Percentiles rank a stretch among this genome's conserved stretches.
phyloP scores from a whole-genome alignment of 2,797 vertebrate species.

The Scleropages formosus region DNA sequence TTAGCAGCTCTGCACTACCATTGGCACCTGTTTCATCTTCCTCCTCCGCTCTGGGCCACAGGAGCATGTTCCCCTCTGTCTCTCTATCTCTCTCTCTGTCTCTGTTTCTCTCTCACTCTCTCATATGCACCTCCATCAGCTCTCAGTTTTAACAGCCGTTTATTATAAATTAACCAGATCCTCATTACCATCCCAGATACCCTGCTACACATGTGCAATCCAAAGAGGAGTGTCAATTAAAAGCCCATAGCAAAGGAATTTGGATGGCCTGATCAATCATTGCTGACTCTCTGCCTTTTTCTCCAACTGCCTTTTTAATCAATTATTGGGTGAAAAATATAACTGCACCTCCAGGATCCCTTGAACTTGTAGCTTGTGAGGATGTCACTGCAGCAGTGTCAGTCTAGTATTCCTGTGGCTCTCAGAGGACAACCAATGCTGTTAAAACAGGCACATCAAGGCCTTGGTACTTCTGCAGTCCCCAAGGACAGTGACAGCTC shows the following conservation, averaged over 20 bases:
- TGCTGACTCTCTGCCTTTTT: conserved; percentile 41
- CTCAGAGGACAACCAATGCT: too few species aligned
- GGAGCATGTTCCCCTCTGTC: neutral
- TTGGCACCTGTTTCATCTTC: conserved; percentile 34
- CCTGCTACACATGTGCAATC: conserved; percentile 30
- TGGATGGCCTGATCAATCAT: conserved; percentile 53
- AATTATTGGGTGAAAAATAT: conserved; percentile 14
- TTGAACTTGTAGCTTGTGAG: neutral
- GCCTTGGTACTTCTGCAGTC: conserved; percentile 5
- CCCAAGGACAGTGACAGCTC: neutral
- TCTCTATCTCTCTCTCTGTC: conserved; percentile 18
- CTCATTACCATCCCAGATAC: conserved; percentile 29
- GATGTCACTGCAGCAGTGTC: neutral
- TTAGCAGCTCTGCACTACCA: conserved; percentile 35
- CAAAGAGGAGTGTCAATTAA: conserved; percentile 55
- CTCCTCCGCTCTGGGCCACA: conserved; percentile 29
- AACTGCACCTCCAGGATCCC: neutral
- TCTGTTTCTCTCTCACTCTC: neutral
- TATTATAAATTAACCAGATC: conserved; percentile 34
- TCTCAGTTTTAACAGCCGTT: neutral
- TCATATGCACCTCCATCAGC: neutral
- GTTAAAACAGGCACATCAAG: neutral
- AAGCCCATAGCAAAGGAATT: conserved; percentile 52
- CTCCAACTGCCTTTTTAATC: conserved; percentile 26
- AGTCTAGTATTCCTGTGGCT: conserved; percentile 3